Conservation (phyloP, 2,888 invertebrate species). For the Leucoma salicis region DNA sequence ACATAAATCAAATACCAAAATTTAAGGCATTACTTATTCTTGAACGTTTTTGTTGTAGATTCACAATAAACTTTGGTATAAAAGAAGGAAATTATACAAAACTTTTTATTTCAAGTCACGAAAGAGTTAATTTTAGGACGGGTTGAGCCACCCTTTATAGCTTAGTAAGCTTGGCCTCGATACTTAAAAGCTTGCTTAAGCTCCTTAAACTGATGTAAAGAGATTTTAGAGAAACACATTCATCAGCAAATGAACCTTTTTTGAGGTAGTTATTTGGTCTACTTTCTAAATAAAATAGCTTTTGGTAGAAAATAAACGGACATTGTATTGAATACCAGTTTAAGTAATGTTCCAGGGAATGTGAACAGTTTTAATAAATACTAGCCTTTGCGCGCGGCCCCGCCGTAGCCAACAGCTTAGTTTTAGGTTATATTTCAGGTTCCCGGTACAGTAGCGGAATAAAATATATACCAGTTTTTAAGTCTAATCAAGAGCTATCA, state of each 20-base stretch:
- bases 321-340: no score
- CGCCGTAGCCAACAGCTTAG: no score
- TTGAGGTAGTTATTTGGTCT: conserved; percentile 4
- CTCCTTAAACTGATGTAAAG: conserved; percentile 23
- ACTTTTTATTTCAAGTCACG: conserved; percentile 17
- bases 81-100: conserved; percentile 22
- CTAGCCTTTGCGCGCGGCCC: no score
- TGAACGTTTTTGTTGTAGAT: no score
- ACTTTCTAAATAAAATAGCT: conserved; percentile 9
- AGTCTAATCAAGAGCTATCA: no score
- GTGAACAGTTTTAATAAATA: no score
- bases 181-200: conserved; percentile 38
- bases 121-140: conserved; percentile 25
- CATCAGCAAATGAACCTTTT: conserved; percentile 7
- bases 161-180: conserved; percentile 31
- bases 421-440: no score
- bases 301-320: no score
- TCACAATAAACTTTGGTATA: conserved; percentile 13
- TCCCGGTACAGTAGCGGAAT: no score
- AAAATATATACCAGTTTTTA: no score
- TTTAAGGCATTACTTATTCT: not conserved
- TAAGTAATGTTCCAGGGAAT: no score
- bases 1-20: not conserved
- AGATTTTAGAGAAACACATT: conserved; percentile 24
- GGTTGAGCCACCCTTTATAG: conserved; percentile 19